Percentiles rank a stretch among this genome's conserved stretches.
Conservation (phyloP, 2,797 vertebrate species). For the Agapornis canus region DNA sequence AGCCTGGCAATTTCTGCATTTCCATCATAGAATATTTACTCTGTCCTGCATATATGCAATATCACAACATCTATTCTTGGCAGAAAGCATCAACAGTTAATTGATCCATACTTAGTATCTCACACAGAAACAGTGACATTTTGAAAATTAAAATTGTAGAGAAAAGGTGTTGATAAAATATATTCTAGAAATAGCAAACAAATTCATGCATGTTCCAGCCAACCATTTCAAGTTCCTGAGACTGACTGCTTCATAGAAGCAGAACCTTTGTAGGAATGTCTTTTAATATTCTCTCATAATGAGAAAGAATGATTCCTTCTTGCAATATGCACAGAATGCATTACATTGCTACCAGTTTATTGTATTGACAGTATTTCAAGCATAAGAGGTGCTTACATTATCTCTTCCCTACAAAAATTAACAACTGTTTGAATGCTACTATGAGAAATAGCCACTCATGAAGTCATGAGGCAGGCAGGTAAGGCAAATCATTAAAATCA, state of each 20-base stretch:
- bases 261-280: background rate
- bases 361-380: background rate
- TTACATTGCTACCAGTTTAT: background rate
- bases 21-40: constrained; percentile 49
- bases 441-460: background rate
- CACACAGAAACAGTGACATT: constrained; percentile 64
- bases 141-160: constrained; percentile 59
- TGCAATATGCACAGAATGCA: background rate
- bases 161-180: constrained; percentile 66
- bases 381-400: background rate
- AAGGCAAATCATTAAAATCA: background rate
- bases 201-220: constrained; percentile 14
- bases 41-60: constrained; percentile 10
- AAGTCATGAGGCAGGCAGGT: background rate
- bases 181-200: constrained; percentile 67
- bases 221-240: constrained; percentile 17
- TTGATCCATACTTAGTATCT: constrained; percentile 65
- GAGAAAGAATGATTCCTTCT: background rate
- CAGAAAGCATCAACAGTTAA: constrained; percentile 68
- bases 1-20: constrained; percentile 28
- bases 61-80: constrained; percentile 54
- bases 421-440: background rate
- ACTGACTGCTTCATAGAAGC: background rate
- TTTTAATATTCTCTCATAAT: background rate
- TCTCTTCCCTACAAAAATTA: background rate